phyloP scores from a whole-genome alignment of 2,797 vertebrate species.

The Bradypodion ventrale region DNA sequence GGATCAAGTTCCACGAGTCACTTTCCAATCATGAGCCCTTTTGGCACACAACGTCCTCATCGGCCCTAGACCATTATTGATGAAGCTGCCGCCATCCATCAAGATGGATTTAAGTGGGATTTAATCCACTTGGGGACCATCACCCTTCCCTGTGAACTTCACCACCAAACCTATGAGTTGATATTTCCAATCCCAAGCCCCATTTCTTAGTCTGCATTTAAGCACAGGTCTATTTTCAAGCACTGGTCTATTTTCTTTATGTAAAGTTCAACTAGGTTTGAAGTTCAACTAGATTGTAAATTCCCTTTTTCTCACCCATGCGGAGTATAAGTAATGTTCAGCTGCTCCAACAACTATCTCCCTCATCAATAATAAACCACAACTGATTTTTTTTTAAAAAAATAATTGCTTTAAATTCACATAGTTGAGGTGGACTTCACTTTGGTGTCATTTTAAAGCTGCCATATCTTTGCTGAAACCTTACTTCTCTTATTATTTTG shows the following conservation, averaged over 20 bases:
- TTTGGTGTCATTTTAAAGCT: neutral
- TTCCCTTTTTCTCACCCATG: neutral
- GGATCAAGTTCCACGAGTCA: too few relatives aligned
- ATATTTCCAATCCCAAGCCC: neutral
- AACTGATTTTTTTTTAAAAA: neutral
- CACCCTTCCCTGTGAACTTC: too few relatives aligned
- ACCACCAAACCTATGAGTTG: neutral
- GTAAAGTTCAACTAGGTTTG: neutral
- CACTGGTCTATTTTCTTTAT: neutral
- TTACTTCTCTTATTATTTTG: neutral
- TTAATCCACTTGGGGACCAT: too few relatives aligned
- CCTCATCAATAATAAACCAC: neutral
- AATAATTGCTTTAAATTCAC: neutral
- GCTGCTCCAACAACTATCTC: neutral
- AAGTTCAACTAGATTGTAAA: neutral
- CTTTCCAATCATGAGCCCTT: too few relatives aligned
- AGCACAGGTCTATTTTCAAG: neutral
- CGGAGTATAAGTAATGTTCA: neutral
- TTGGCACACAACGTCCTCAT: too few relatives aligned
- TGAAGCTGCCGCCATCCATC: too few relatives aligned
- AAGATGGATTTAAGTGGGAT: too few relatives aligned
- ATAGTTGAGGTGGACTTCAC: neutral
- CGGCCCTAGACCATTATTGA: too few relatives aligned
- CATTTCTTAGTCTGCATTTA: neutral
- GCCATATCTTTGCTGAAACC: neutral